Percentiles rank a stretch among this genome's conserved stretches.
Conservation (phyloP, 2,888 invertebrate species). For the Itoplectis maculator region DNA sequence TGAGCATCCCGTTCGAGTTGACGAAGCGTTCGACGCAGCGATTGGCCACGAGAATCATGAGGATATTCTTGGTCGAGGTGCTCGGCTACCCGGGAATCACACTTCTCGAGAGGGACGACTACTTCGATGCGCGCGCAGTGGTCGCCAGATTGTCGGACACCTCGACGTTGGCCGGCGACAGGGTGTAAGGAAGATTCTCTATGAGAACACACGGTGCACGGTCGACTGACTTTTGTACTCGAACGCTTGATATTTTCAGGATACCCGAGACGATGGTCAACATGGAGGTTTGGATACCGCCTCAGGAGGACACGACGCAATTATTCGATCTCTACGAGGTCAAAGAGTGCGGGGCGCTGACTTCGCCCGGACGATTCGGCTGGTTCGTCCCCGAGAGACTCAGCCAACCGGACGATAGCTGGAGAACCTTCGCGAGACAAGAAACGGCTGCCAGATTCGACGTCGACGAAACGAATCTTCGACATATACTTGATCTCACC, state of each 20-base stretch:
- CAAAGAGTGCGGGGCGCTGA: conserved; percentile 86
- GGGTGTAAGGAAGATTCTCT: conserved; percentile 75
- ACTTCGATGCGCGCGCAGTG: conserved; percentile 82
- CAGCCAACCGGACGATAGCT: conserved; percentile 85
- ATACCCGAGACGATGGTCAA: conserved; percentile 87
- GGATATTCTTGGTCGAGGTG: conserved; percentile 86
- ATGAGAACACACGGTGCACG: neutral
- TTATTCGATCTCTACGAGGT: conserved; percentile 82
- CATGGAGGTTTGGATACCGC: conserved; percentile 90
- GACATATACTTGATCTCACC: conserved; percentile 79
- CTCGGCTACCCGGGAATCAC: conserved; percentile 85
- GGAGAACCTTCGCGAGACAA: conserved; percentile 86
- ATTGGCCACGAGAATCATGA: conserved; percentile 86
- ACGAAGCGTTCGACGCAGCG: conserved; percentile 87
- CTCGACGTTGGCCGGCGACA: conserved; percentile 64
- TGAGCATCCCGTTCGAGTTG: conserved; percentile 86
- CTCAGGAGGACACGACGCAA: conserved; percentile 86
- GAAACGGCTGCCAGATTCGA: conserved; percentile 85
- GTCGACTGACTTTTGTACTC: neutral
- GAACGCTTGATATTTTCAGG: conserved; percentile 74
- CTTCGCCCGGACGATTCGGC: conserved; percentile 87
- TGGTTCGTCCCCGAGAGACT: conserved; percentile 87
- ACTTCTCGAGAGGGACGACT: conserved; percentile 84
- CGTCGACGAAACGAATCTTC: conserved; percentile 81
- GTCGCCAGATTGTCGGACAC: conserved; percentile 81